Evolutionary conservation across 2,888 invertebrate species (phyloP).

Genomic region (Ennomos erosarius): DNA sequence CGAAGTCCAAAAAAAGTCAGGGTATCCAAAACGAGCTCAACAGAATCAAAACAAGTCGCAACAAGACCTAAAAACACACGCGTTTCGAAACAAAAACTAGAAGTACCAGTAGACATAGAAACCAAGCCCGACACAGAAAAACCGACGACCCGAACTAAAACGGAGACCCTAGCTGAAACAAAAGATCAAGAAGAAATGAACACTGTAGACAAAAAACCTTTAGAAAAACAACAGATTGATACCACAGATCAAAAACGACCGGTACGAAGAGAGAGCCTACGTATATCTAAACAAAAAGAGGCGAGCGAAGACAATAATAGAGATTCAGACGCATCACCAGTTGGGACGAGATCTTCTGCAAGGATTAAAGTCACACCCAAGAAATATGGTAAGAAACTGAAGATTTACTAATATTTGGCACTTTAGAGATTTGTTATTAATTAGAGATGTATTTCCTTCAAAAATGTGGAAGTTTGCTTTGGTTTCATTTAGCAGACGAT

Average conservation of each 20-base stretch:
- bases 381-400: conserved; percentile 14
- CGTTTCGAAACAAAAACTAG: background rate
- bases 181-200: background rate
- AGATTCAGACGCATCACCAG: background rate
- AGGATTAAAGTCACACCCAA: conserved; percentile 5
- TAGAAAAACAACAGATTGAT: conserved; percentile 1
- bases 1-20: conserved; percentile 14
- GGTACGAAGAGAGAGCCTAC: background rate
- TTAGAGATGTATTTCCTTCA: no score
- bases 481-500: no score
- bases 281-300: conserved; percentile 9
- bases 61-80: conserved; percentile 12
- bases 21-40: conserved; percentile 20
- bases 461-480: no score
- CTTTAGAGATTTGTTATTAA: no score
- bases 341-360: background rate
- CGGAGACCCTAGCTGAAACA: background rate
- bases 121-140: background rate
- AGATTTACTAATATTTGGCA: no score
- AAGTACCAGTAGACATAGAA: background rate
- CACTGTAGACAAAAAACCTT: background rate
- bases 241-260: background rate
- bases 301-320: background rate
- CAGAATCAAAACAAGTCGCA: conserved; percentile 16
- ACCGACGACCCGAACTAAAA: background rate